A percentile compares a stretch with the other conserved stretches of the same genome.
Evolutionary conservation across 2,797 vertebrate genomes (phyloP).

Genomic region (Chiroxiphia lanceolata): DNA sequence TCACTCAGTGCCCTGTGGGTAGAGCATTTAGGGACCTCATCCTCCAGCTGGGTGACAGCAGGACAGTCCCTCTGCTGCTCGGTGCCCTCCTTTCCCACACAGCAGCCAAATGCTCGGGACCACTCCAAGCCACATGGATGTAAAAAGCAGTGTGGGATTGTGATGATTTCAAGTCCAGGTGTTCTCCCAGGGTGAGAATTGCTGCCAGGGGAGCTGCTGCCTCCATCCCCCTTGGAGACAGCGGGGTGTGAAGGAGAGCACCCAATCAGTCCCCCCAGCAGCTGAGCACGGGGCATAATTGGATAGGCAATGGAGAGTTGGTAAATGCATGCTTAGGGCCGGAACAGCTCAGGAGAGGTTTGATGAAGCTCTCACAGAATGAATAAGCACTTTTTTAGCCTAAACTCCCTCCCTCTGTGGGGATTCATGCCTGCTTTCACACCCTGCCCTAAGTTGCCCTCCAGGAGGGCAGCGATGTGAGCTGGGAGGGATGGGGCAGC

Average conservation of each 20-base stretch:
- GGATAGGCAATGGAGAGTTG: background rate
- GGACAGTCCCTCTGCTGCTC: background rate
- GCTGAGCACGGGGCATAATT: fast-evolving
- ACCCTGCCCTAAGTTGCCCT: background rate
- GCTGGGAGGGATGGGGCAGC: background rate
- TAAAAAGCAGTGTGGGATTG: background rate
- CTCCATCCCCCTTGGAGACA: background rate
- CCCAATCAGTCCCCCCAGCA: fast-evolving
- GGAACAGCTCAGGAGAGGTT: background rate
- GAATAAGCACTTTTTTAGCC: background rate
- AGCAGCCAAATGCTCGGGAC: background rate
- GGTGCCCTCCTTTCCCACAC: background rate
- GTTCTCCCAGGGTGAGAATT: fast-evolving
- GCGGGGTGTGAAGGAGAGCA: background rate
- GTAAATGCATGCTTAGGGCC: background rate
- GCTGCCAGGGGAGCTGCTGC: background rate
- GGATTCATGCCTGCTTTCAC: background rate
- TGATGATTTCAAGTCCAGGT: background rate
- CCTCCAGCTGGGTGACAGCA: background rate
- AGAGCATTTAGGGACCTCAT: background rate
- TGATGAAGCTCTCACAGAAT: background rate
- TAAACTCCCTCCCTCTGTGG: background rate
- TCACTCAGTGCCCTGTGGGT: no score
- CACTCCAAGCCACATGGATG: background rate
- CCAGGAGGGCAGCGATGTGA: background rate